Percentiles rank a stretch among this genome's conserved stretches.
Evolutionary conservation across 2,888 invertebrate species (phyloP).

Genomic region (Meghimatium bilineatum): DNA sequence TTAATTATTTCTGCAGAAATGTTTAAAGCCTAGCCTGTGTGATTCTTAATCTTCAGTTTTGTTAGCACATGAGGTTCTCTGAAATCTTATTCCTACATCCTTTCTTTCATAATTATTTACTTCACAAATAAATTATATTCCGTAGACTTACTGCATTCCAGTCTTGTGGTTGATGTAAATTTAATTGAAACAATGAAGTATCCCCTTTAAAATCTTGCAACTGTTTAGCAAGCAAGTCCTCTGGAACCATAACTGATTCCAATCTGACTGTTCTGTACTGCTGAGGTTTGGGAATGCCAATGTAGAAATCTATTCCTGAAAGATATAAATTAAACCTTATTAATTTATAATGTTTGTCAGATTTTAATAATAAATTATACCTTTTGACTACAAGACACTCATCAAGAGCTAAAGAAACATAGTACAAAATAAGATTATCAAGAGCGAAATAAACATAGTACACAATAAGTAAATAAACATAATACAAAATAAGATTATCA

Average conservation of each 20-base stretch:
- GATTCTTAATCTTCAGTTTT: not conserved
- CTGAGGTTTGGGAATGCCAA: slow-evolving; percentile 60
- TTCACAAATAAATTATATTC: slow-evolving; percentile 11
- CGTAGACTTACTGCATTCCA: slow-evolving; percentile 38
- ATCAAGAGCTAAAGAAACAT: no score
- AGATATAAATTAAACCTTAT: no score
- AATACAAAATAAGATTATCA: no score
- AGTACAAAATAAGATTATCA: no score
- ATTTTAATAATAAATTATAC: no score
- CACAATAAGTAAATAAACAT: no score
- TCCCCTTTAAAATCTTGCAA: slow-evolving; percentile 45
- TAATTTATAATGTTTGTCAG: no score
- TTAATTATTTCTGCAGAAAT: no score
- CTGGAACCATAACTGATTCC: not conserved
- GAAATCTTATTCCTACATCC: not conserved
- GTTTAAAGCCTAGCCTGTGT: not conserved
- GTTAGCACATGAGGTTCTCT: not conserved
- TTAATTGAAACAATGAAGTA: not conserved
- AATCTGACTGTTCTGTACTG: slow-evolving; percentile 51
- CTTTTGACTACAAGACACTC: no score
- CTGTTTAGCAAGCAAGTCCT: slow-evolving; percentile 5
- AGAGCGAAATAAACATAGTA: no score
- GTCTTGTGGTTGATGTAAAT: slow-evolving; percentile 31
- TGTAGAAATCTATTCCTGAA: slow-evolving; percentile 63
- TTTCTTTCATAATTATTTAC: not conserved